These are phyloP conservation scores for Rhodophaea formosa DNA, from an alignment of 2,888 invertebrate species.

Conservation along the genomic window DNA sequence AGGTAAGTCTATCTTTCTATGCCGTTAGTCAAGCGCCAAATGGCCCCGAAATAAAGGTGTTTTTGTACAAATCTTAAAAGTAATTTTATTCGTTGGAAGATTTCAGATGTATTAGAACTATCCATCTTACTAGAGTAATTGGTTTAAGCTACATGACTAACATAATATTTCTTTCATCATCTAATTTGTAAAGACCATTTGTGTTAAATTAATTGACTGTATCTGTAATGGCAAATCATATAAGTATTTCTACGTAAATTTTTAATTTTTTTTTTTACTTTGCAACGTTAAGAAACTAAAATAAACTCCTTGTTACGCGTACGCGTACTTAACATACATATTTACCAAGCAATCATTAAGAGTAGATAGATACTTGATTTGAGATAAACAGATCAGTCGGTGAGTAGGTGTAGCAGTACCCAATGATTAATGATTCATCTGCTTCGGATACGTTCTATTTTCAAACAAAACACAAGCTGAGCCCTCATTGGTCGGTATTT, in stretches of 20 bases:
- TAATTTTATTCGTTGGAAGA: not conserved
- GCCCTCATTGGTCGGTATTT: slow-evolving; percentile 57
- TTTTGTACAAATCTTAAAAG: slow-evolving; percentile 36
- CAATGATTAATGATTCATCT: slow-evolving; percentile 71
- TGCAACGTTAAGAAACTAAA: not conserved
- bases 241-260: no score
- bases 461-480: slow-evolving; percentile 52
- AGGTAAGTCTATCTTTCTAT: slow-evolving; percentile 79
- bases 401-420: slow-evolving; percentile 38
- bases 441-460: slow-evolving; percentile 67
- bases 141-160: not conserved
- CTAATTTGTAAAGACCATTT: not conserved
- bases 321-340: not conserved
- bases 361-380: not conserved
- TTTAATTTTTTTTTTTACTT: no score
- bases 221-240: no score
- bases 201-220: not conserved
- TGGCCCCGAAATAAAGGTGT: slow-evolving; percentile 41
- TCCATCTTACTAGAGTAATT: not conserved
- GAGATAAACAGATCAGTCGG: slow-evolving; percentile 19
- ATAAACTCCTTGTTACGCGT: not conserved
- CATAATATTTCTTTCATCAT: slow-evolving; percentile 4
- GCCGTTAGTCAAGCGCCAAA: slow-evolving; percentile 71
- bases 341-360: not conserved
- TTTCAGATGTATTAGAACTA: not conserved